These are phyloP conservation scores for Perca schrenkii DNA, from an alignment of 2,113 vertebrate genomes.

Conservation along the genomic window DNA sequence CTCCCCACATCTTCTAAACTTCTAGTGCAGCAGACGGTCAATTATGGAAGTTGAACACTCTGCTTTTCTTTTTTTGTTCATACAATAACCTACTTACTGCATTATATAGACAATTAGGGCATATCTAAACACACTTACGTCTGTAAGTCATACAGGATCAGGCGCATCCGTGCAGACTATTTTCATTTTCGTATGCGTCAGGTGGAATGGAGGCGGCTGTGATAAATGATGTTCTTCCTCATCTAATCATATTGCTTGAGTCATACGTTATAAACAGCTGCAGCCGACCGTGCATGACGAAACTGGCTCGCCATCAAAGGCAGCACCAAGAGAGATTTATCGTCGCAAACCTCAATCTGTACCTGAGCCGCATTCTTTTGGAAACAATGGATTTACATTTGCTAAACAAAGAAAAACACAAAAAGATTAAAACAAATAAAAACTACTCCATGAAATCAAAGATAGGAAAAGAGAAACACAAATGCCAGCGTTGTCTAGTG, in stretches of 20 bases:
- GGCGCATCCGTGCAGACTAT: background rate
- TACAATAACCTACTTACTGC: background rate
- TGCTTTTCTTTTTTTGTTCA: background rate
- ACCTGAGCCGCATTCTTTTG: slow-evolving; percentile 24
- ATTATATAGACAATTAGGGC: background rate
- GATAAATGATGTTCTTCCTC: slow-evolving; percentile 34
- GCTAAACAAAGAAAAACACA: slow-evolving; percentile 18
- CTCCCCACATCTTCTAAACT: background rate
- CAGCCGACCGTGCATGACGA: slow-evolving; percentile 8
- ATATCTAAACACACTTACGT: background rate
- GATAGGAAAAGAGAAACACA: background rate
- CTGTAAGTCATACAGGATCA: background rate
- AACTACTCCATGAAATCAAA: background rate
- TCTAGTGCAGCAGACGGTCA: background rate
- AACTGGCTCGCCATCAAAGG: slow-evolving; percentile 35
- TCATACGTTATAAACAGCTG: slow-evolving; percentile 45
- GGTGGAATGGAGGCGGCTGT: slow-evolving; percentile 6
- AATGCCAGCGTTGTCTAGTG: background rate
- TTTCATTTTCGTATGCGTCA: slow-evolving; percentile 28
- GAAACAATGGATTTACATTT: slow-evolving; percentile 3
- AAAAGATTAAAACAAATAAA: background rate
- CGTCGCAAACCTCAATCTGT: background rate
- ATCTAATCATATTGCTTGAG: slow-evolving; percentile 26
- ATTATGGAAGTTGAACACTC: background rate
- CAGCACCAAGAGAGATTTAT: slow-evolving; percentile 8